Base-by-base conservation (phyloP, 2,113 vertebrate genomes). In the Caranx melampygus region DNA sequence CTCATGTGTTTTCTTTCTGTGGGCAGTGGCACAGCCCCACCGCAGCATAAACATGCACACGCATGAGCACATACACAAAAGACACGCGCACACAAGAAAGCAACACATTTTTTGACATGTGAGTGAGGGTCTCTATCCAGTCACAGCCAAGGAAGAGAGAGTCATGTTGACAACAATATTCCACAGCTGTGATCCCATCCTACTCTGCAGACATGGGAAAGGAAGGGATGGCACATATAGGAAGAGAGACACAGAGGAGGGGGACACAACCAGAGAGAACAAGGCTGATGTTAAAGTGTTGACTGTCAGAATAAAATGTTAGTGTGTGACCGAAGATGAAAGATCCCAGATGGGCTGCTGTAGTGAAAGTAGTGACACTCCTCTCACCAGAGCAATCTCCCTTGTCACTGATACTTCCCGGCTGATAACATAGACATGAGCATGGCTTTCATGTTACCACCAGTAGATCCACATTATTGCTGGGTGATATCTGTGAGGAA, bases 1-100 rank as follows among this genome's bases (percentile, higher is more conserved):
- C 87, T 86, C 87, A 90, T 90, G 79, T 88, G 76, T 88, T 89
- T 82, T 89, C 82, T 81, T 88, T 87, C 73, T 88, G 86, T 85
- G 78, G 84, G 86, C 90, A 89, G 90, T 87, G 83, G 81, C 83
- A 87, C 44, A 81, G 81, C 78, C 70, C 83, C 74, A 80, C 85
- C 74, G 44, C 75, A 79, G 79, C 66, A 84, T 72, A 60, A 82
- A 85, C 66, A 84, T 21, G 13, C 63, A 61, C 57, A 74, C 44
- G 68, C 75, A 85, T 62, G 62, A 70, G 68, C 79, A 83, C 73
- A 77, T 70, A 42, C 58, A 52, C 26, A 26, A 26, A 26, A 26
- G 26, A 26, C 64, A 55, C 68, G 37, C 52, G n/a, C 70, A 60
- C 44, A 82, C 75, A 75, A 26, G 52, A 78, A 45, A 70, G 52